These are phyloP conservation scores for Egretta garzetta DNA, from an alignment of 2,113 vertebrate species.

Conservation along the genomic window DNA sequence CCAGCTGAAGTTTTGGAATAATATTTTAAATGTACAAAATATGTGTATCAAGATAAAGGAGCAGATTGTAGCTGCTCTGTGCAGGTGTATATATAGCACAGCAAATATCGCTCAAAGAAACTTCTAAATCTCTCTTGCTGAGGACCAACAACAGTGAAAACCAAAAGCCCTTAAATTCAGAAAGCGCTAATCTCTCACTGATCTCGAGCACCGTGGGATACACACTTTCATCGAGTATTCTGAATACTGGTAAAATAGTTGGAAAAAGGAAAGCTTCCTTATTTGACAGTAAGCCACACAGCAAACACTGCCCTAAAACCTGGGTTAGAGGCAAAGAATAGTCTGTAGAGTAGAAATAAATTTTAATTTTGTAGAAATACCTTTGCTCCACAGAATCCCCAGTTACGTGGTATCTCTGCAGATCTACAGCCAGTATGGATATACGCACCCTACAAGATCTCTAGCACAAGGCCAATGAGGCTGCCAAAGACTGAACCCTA, in stretches of 20 bases:
- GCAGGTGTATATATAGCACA: background rate
- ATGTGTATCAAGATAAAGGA: background rate
- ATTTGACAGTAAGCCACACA: background rate
- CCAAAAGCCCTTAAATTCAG: background rate
- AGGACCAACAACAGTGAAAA: background rate
- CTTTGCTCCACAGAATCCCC: background rate
- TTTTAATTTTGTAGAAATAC: background rate
- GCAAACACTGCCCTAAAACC: background rate
- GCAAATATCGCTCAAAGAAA: background rate
- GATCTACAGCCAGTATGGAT: background rate
- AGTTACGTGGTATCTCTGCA: background rate
- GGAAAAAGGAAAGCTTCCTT: background rate
- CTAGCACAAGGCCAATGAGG: background rate
- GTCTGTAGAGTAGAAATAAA: background rate
- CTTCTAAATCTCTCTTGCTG: background rate
- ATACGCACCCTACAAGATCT: rapidly evolving
- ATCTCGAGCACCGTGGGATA: background rate
- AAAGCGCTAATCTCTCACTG: background rate
- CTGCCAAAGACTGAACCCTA: background rate
- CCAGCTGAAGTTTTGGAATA: background rate
- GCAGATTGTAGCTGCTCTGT: background rate
- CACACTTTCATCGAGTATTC: rapidly evolving
- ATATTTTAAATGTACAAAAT: background rate
- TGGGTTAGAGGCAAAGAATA: background rate
- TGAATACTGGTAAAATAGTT: background rate